These are phyloP conservation scores for Pseudachorutes palmiensis DNA, from an alignment of 1,140 invertebrate genomes.

Conservation along the genomic window DNA sequence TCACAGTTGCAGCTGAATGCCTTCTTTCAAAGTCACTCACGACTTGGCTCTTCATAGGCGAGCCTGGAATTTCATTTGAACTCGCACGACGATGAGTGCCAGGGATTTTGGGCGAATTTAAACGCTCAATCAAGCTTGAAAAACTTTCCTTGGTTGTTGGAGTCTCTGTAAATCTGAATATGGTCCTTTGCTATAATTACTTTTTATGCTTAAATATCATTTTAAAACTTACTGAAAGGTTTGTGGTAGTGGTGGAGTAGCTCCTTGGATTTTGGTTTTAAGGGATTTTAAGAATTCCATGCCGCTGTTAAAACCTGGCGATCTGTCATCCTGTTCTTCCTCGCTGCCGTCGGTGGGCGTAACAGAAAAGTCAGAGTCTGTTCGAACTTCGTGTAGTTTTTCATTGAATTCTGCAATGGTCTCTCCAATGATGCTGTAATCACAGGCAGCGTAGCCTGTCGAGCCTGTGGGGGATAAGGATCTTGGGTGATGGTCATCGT, in stretches of 20 bases:
- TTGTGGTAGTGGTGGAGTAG: background rate
- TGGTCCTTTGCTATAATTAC: no score
- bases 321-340: background rate
- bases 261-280: background rate
- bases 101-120: no score
- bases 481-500: background rate
- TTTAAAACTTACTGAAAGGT: background rate
- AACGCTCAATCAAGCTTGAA: no score
- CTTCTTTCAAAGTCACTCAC: no score
- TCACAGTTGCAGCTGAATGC: no score
- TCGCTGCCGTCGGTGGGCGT: background rate
- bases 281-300: background rate
- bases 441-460: slow-evolving; percentile 5
- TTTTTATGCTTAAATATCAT: background rate
- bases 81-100: no score
- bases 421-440: slow-evolving; percentile 14
- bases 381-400: background rate
- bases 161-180: background rate
- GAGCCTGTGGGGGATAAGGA: background rate
- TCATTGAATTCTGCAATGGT: background rate
- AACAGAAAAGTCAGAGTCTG: background rate
- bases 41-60: no score
- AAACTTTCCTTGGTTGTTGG: no score
- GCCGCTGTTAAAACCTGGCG: background rate
- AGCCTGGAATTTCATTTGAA: no score